Base-by-base conservation (phyloP, 2,113 vertebrate genomes). In the Labeo rohita region DNA sequence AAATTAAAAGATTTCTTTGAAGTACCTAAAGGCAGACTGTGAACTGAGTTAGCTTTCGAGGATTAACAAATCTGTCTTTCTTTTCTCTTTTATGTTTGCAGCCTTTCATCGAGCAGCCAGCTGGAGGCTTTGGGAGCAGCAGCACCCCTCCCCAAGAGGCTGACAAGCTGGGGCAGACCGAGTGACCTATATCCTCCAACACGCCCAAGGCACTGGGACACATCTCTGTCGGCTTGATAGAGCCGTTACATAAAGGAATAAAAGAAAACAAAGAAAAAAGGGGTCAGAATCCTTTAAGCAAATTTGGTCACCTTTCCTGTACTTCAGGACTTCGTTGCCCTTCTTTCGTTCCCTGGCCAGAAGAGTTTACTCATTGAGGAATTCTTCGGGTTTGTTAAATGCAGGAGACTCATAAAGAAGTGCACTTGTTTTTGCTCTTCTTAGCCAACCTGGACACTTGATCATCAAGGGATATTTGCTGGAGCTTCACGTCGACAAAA, bases 131-230 rank as follows among this genome's bases (percentile, higher is more conserved):
- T 76, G 87, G 88, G 66, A 79, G 21, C 91, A 56, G 63, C 85
- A 80, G 77, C 81, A 84, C 84, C 78, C 85, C 77, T 92, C 90
- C 92, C 91, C 89, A 50, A 89, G 91, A 91, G 91, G 88, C 91
- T 83, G 92, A 88, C 91, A 87, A 65, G 74, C 91, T 43, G 92
- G 94, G 90, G 90, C 93, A 93, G 93, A 95, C 92, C 18, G 88
- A 89, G 85, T 88, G 91, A 93, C 94, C 92, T 93, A 93, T 90
- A 92, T 95, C 93, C 89, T 88, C 88, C 90, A 83, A 80, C 87
- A 87, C 87, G 84, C 75, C 78, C 85, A 88, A 80, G 92, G 92
- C 93, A 90, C 88, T 90, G 83, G 91, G 90, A 88, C 92, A 88
- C 87, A 52, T 86, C 83, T 82, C 56, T 28, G 72, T 82, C 89